phyloP scores from a whole-genome alignment of 1,140 invertebrate genomes.

The Chionoecetes opilio region DNA sequence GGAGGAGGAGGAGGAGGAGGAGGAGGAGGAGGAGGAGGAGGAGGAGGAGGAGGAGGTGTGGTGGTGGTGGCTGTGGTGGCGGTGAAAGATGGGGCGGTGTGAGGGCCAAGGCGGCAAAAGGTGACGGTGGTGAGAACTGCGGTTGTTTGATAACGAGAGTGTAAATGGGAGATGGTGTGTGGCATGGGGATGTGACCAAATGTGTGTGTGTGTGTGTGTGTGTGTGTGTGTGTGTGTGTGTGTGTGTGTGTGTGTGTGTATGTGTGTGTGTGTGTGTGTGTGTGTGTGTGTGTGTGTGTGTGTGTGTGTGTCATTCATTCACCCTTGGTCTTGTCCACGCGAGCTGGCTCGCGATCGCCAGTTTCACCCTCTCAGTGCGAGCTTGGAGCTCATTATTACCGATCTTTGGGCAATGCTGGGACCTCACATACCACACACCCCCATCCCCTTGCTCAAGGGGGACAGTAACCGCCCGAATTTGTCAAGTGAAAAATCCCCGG shows the following conservation, averaged over 20 bases:
- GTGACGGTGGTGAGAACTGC: constrained; percentile 3
- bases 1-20: neutral
- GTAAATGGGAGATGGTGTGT: constrained; percentile 1
- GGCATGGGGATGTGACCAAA: neutral
- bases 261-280: constrained; percentile 30
- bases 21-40: constrained; percentile 25
- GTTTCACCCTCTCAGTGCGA: too few species aligned
- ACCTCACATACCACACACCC: too few species aligned
- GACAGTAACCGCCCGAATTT: too few species aligned
- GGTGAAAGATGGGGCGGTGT: neutral
- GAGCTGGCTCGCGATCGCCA: too few species aligned
- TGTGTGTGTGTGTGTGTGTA: neutral
- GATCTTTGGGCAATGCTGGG: too few species aligned
- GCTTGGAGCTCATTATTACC: too few species aligned
- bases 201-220: constrained; percentile 32
- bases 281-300: neutral
- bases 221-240: neutral
- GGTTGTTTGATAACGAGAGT: constrained; percentile 18
- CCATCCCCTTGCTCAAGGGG: too few species aligned
- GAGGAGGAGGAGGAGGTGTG: neutral
- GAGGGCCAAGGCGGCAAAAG: neutral
- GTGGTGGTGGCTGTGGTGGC: neutral
- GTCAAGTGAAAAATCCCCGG: too few species aligned
- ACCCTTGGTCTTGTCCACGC: too few species aligned
- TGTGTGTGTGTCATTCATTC: too few species aligned